A percentile compares a stretch with the other conserved stretches of the same genome.
phyloP scores from a whole-genome alignment of 2,888 invertebrate genomes.

The Phania funesta region DNA sequence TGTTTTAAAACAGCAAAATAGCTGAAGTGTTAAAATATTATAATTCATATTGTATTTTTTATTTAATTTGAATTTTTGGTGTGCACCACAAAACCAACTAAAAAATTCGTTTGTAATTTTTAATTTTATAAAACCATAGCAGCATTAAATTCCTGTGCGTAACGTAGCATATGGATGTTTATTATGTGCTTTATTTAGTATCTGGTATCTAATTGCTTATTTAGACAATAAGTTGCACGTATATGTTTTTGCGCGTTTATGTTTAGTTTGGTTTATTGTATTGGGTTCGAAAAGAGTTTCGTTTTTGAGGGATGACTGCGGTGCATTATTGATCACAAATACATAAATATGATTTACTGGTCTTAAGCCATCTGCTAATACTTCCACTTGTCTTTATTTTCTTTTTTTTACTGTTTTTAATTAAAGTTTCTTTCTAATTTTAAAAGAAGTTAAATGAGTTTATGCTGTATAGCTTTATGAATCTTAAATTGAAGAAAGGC shows the following conservation, averaged over 20 bases:
- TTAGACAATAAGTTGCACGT: background rate
- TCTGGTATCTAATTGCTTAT: background rate
- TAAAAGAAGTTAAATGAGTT: background rate
- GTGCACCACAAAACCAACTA: constrained; percentile 27
- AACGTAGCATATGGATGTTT: constrained; percentile 17
- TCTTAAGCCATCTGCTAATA: constrained; percentile 23
- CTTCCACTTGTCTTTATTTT: constrained; percentile 18
- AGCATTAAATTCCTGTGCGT: constrained; percentile 39
- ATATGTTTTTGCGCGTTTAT: constrained; percentile 21
- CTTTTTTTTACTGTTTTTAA: background rate
- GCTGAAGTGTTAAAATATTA: constrained; percentile 34
- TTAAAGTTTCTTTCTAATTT: background rate
- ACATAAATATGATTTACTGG: constrained; percentile 51
- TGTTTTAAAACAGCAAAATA: constrained; percentile 12
- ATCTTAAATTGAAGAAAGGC: no score
- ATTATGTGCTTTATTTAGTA: background rate
- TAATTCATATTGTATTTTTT: background rate
- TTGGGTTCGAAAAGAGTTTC: background rate
- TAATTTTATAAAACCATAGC: constrained; percentile 55
- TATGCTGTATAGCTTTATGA: background rate
- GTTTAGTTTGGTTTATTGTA: background rate
- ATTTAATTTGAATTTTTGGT: background rate
- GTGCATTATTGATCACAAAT: constrained; percentile 41
- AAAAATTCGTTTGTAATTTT: constrained; percentile 50
- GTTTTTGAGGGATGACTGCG: background rate